Conservation (phyloP, 2,797 vertebrate species). For the Luscinia luscinia region DNA sequence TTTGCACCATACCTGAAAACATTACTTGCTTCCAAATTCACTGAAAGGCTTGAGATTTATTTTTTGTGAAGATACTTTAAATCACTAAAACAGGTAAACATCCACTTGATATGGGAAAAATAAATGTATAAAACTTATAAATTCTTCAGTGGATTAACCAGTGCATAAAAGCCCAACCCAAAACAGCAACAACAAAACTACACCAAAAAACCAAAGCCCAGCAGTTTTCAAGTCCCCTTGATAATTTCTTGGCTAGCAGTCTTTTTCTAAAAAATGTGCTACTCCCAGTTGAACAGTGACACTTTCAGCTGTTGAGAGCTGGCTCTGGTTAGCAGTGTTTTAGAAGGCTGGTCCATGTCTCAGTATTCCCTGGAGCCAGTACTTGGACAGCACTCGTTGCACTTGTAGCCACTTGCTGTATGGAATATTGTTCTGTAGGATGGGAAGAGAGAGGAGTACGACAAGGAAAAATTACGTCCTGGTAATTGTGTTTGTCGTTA, state of each 20-base stretch:
- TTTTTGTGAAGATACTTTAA: not conserved
- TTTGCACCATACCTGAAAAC: not conserved
- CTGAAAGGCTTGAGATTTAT: not conserved
- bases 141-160: not conserved
- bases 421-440: constrained; percentile 75
- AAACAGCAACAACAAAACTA: not conserved
- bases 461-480: constrained; percentile 66
- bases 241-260: not conserved
- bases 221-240: not conserved
- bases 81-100: not conserved
- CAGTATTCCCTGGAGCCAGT: not conserved
- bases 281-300: not conserved
- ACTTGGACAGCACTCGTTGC: not conserved
- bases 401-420: constrained; percentile 70
- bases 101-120: not conserved
- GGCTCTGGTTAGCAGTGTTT: not conserved
- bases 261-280: not conserved
- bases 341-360: not conserved
- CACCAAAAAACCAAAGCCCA: not conserved
- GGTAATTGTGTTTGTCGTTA: constrained; percentile 71
- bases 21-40: not conserved
- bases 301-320: not conserved
- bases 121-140: not conserved
- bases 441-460: constrained; percentile 68
- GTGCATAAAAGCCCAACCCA: not conserved